A percentile compares a stretch with the other conserved stretches of the same genome.
phyloP scores from a whole-genome alignment of 1,140 invertebrate genomes.

The Himalopsyche phryganea region DNA sequence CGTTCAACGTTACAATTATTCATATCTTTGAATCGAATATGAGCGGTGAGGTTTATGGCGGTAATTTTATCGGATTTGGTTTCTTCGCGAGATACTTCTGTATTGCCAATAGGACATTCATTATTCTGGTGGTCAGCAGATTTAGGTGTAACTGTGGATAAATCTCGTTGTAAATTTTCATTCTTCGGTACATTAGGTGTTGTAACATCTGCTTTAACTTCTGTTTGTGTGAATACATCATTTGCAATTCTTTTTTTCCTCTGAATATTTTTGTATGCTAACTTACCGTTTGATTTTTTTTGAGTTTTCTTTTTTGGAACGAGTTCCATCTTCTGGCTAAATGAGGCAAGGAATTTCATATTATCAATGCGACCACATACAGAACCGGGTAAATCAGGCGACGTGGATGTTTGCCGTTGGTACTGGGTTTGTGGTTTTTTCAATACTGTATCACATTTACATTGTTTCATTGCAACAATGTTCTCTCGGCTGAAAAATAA shows the following conservation, averaged over 20 bases:
- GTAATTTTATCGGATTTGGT: too few relatives aligned
- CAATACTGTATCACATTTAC: slow-evolving; percentile 39
- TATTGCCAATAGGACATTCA: too few relatives aligned
- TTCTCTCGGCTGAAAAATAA: slow-evolving; percentile 41
- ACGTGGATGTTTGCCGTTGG: slow-evolving; percentile 43
- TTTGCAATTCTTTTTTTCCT: slow-evolving; percentile 8
- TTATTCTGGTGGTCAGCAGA: too few relatives aligned
- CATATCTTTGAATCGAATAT: too few relatives aligned
- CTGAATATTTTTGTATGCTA: background rate
- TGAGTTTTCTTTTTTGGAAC: slow-evolving; percentile 10
- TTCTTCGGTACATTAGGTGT: too few relatives aligned
- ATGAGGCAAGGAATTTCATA: slow-evolving; percentile 16
- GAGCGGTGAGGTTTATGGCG: too few relatives aligned
- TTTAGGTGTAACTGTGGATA: too few relatives aligned
- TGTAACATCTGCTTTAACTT: background rate
- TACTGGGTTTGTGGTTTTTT: slow-evolving; percentile 40
- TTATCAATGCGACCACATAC: slow-evolving; percentile 14
- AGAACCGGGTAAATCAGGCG: slow-evolving; percentile 38
- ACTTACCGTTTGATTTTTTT: slow-evolving; percentile 16
- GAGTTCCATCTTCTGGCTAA: slow-evolving; percentile 18
- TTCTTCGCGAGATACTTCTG: too few relatives aligned
- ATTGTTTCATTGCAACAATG: slow-evolving; percentile 37
- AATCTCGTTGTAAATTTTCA: too few relatives aligned
- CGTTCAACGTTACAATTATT: too few relatives aligned
- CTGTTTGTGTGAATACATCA: slow-evolving; percentile 10